Conservation (phyloP, 2,113 vertebrate genomes). For the Hippocampus guttulatus region DNA sequence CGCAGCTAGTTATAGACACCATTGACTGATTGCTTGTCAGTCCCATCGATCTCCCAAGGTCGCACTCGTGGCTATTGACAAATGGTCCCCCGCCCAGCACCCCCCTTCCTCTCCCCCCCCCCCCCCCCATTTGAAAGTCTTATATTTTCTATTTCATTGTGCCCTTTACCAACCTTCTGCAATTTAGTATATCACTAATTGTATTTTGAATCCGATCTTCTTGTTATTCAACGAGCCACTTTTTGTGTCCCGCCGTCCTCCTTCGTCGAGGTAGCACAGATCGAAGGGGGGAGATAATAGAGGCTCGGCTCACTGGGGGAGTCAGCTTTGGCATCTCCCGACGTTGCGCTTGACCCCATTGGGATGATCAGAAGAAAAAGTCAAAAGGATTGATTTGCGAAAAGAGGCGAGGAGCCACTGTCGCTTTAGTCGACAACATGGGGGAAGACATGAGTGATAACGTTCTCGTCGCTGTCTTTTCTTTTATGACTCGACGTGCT, state of each 20-base stretch:
- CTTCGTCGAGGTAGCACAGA: slow-evolving; percentile 34
- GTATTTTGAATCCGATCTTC: slow-evolving; percentile 12
- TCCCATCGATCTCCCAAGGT: slow-evolving; percentile 55
- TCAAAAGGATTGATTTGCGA: slow-evolving; percentile 22
- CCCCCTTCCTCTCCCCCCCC: slow-evolving; percentile 20
- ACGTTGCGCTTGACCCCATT: slow-evolving; percentile 18
- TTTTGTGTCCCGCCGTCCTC: slow-evolving; percentile 17
- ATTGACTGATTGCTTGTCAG: slow-evolving; percentile 61
- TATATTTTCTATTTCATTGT: slow-evolving; percentile 17
- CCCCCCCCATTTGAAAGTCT: slow-evolving; percentile 1
- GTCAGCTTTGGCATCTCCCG: slow-evolving; percentile 8
- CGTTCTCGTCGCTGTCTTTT: background rate
- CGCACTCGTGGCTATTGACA: slow-evolving; percentile 42
- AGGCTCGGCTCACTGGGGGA: slow-evolving; percentile 11
- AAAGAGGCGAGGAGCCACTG: slow-evolving; percentile 11
- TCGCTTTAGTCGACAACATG: slow-evolving; percentile 16
- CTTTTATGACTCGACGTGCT: background rate
- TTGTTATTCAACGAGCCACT: slow-evolving; percentile 10
- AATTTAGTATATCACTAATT: slow-evolving; percentile 34
- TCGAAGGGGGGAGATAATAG: slow-evolving; percentile 51
- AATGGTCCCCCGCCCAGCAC: slow-evolving; percentile 34
- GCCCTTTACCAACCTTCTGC: background rate
- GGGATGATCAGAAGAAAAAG: slow-evolving; percentile 16
- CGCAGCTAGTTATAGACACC: slow-evolving; percentile 45
- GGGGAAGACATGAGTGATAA: background rate